A percentile compares a stretch with the other conserved stretches of the same genome.
These are phyloP conservation scores for Thaumatotibia leucotreta DNA, from an alignment of 1,140 invertebrate genomes.

Conservation along the genomic window DNA sequence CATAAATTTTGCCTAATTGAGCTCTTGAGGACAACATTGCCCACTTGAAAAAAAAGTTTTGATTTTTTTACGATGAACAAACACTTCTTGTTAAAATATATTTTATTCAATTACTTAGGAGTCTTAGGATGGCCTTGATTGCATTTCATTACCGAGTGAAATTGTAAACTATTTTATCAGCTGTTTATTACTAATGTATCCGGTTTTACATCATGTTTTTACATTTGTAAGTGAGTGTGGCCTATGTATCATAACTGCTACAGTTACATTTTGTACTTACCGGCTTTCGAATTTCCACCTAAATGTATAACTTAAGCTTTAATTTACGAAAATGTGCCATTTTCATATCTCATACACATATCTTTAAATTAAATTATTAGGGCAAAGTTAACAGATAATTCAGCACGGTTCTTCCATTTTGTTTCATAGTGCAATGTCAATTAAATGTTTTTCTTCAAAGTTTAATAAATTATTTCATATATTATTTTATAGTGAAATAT, in stretches of 20 bases:
- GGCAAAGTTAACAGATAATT: neutral
- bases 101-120: too few species aligned
- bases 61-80: too few species aligned
- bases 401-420: constrained; percentile 29
- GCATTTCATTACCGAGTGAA: neutral
- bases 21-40: too few species aligned
- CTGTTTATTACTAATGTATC: neutral
- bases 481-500: constrained; percentile 12
- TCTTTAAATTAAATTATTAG: constrained; percentile 17
- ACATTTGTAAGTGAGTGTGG: constrained; percentile 12
- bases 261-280: constrained; percentile 1
- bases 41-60: too few species aligned
- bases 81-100: too few species aligned
- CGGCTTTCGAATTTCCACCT: constrained; percentile 4
- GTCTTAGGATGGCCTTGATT: too few species aligned
- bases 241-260: constrained; percentile 12
- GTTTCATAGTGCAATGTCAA: constrained; percentile 20
- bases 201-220: neutral
- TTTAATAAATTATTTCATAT: constrained; percentile 10
- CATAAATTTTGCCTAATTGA: too few species aligned
- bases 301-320: constrained; percentile 31
- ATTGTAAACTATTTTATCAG: neutral
- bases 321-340: constrained; percentile 42
- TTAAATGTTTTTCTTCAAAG: constrained; percentile 15
- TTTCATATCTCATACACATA: constrained; percentile 29